Conservation (phyloP, 2,797 vertebrate species). For the Coregonus sp. region DNA sequence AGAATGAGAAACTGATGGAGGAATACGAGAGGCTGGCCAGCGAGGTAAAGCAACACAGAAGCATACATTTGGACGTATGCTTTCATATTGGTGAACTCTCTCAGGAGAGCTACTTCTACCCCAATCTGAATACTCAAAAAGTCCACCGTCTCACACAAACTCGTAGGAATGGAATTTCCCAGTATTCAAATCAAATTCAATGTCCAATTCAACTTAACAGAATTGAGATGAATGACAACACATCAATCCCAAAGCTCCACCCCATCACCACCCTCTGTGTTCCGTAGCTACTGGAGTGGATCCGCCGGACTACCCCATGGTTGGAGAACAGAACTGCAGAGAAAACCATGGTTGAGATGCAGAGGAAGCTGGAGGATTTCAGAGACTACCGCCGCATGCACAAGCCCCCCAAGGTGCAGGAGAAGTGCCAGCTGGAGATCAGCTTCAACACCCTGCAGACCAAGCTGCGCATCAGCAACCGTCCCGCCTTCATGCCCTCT, state of each 20-base stretch:
- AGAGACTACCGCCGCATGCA: constrained; percentile 91
- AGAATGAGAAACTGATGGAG: constrained; percentile 99
- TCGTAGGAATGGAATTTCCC: background rate
- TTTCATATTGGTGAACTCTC: background rate
- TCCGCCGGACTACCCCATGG: constrained; percentile 95
- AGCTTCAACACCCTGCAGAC: constrained; percentile 99
- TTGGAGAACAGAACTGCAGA: constrained; percentile 92
- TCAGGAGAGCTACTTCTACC: background rate
- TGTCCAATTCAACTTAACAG: background rate
- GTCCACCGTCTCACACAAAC: background rate
- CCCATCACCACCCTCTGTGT: constrained; percentile 1
- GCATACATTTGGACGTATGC: constrained; percentile 8
- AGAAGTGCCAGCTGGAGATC: constrained; percentile 99
- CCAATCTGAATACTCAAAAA: too few relatives aligned
- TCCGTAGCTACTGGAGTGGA: constrained; percentile 94
- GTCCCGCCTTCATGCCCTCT: constrained; percentile 96
- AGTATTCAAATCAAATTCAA: background rate
- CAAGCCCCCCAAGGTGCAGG: constrained; percentile 89
- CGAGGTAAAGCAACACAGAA: constrained; percentile 88
- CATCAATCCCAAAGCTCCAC: background rate
- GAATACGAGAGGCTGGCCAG: constrained; percentile 97
- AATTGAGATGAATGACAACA: background rate
- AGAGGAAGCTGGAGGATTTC: constrained; percentile 95
- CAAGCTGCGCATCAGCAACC: constrained; percentile 86
- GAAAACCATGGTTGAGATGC: constrained; percentile 94